Base-by-base conservation (phyloP, 1,140 invertebrate genomes). In the Papilio aristodemus region DNA sequence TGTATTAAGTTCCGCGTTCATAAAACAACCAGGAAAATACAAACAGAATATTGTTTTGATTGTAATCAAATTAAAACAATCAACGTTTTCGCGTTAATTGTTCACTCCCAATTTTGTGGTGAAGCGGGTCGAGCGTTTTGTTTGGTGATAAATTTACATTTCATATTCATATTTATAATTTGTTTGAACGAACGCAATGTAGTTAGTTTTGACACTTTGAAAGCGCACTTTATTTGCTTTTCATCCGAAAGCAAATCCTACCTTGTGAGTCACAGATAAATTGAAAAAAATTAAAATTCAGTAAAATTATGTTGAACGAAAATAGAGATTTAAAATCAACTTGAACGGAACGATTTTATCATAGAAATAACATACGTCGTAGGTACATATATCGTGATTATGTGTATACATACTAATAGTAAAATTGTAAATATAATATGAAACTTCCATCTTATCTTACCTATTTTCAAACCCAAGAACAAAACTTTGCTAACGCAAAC, bases 11-110 rank as follows among this genome's bases (percentile, higher is more conserved):
- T 62, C n/a, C 36, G 59, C 59, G 38, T 62, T 58, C 57, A 36
- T 58, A 62, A 37, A 62, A 62, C 27, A 62, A 37, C 9, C 27
- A 14, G 36, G n/a, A 22, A 38, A 62, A 38, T 62, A 5, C 27
- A 62, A 62, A 62, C 59, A 62, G 32, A 62, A 62, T 38, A 62
- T 62, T 62, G 59, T 62, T 62, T 37, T 62, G 32, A 62, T 62
- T 62, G 36, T 62, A 62, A 62, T 62, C 27, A 62, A 62, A 62
- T 62, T 62, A 62, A 62, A 62, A 62, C 59, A 62, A 62, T 62
- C 59, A 38, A 59, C 57, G 57, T 9, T 27, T 59, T 59, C 27
- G 57, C 27, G 57, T 59, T 62, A 39, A 59, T 62, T 62, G n/a
- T 62, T 62, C 59, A 19, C 59, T 36, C 36, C 36, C 57, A 59